Conservation (phyloP, 2,797 vertebrate genomes). For the Apodemus agrarius region DNA sequence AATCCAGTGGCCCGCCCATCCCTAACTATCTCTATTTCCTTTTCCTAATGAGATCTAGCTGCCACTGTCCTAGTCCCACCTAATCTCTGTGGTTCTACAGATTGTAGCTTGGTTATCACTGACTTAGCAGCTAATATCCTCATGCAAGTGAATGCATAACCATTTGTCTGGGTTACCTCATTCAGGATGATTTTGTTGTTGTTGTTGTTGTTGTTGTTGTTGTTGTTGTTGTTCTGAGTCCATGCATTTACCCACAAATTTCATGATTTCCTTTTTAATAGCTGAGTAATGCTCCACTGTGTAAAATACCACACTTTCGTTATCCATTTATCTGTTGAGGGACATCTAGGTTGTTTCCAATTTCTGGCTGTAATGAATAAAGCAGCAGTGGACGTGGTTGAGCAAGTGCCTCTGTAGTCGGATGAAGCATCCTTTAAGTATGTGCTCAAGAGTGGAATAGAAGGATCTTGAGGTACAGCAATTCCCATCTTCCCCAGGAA, state of each 20-base stretch:
- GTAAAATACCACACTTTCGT: background rate
- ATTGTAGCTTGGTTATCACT: background rate
- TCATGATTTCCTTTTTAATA: background rate
- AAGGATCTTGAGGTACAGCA: background rate
- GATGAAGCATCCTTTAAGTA: background rate
- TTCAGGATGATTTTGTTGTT: background rate
- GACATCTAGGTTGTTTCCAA: background rate
- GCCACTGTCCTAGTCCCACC: background rate
- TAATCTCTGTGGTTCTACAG: background rate
- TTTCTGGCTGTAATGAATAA: background rate
- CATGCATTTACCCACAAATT: background rate
- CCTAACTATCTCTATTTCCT: background rate
- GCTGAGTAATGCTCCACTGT: background rate
- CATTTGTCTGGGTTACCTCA: background rate
- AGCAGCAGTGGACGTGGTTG: background rate
- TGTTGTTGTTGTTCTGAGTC: background rate
- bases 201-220: background rate
- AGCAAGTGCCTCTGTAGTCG: background rate
- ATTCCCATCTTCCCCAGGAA: background rate
- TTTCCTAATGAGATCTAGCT: background rate
- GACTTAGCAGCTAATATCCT: background rate
- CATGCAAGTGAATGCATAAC: background rate
- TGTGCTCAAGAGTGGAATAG: background rate
- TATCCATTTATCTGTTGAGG: background rate
- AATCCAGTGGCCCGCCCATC: background rate